A percentile compares a stretch with the other conserved stretches of the same genome.
These are phyloP conservation scores for Muraenolepis orangiensis DNA, from an alignment of 2,797 vertebrate species.

Conservation along the genomic window DNA sequence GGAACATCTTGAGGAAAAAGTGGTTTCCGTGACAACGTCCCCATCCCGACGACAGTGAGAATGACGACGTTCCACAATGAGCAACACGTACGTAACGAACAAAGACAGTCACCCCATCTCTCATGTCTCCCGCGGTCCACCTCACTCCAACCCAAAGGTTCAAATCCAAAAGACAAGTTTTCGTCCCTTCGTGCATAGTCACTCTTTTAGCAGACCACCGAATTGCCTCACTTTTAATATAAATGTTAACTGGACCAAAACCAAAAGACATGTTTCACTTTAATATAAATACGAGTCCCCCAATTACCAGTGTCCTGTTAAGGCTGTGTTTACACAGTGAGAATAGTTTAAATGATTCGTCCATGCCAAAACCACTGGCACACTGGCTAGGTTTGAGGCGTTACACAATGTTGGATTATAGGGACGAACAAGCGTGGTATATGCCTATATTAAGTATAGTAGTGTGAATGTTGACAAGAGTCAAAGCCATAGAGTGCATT, in stretches of 20 bases:
- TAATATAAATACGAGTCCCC: neutral
- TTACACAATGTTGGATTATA: neutral
- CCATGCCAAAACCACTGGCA: neutral
- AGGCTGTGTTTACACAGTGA: neutral
- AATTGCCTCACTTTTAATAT: neutral
- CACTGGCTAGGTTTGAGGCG: neutral
- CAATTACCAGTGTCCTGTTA: neutral
- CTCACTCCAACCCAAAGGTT: neutral
- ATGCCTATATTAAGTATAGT: neutral
- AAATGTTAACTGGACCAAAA: neutral
- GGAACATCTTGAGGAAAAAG: constrained; percentile 52
- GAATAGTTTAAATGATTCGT: neutral
- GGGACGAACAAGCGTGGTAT: neutral
- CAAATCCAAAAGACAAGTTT: neutral
- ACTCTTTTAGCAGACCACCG: neutral
- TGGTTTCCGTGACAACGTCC: constrained; percentile 53
- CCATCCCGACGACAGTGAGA: constrained; percentile 49
- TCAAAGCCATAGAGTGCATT: neutral
- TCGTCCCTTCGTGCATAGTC: neutral
- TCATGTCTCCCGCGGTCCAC: constrained; percentile 9
- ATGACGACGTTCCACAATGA: constrained; percentile 68
- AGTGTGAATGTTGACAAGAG: neutral
- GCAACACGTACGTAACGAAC: constrained; percentile 67
- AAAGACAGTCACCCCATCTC: constrained; percentile 52
- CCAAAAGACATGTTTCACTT: neutral